A percentile compares a stretch with the other conserved stretches of the same genome.
phyloP scores from a whole-genome alignment of 2,888 invertebrate species.

The Panopea generosa region DNA sequence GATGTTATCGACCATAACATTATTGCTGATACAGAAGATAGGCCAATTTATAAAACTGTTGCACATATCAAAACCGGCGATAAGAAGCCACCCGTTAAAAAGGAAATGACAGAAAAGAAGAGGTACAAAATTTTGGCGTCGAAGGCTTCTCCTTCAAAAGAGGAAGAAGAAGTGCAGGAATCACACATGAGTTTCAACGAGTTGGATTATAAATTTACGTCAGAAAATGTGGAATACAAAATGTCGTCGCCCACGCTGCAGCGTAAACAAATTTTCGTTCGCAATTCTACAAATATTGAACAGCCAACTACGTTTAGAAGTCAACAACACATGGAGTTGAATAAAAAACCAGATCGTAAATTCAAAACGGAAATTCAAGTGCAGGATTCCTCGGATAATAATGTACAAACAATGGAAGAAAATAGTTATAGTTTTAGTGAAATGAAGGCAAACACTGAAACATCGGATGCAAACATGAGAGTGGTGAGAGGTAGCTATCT shows the following conservation, averaged over 20 bases:
- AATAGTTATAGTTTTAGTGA: conserved; percentile 48
- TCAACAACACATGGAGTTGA: conserved; percentile 46
- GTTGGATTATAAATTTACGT: conserved; percentile 44
- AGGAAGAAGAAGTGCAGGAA: conserved; percentile 51
- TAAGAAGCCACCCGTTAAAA: conserved; percentile 48
- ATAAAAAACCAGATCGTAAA: conserved; percentile 25
- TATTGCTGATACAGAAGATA: conserved; percentile 38
- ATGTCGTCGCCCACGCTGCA: conserved; percentile 35
- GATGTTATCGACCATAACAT: conserved; percentile 29
- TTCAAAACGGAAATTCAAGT: conserved; percentile 43
- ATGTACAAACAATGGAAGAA: conserved; percentile 36
- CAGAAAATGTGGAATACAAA: conserved; percentile 61
- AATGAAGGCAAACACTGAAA: conserved; percentile 45
- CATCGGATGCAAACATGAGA: conserved; percentile 66
- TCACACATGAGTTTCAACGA: conserved; percentile 57
- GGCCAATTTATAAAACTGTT: conserved; percentile 69
- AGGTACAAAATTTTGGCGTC: conserved; percentile 63
- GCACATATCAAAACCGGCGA: conserved; percentile 65
- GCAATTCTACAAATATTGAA: conserved; percentile 36
- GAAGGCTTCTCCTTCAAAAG: conserved; percentile 45
- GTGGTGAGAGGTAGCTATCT: conserved; percentile 79
- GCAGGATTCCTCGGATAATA: conserved; percentile 9
- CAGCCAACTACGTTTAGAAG: conserved; percentile 27
- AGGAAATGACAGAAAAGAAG: conserved; percentile 45
- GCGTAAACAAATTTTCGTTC: conserved; percentile 48